phyloP scores from a whole-genome alignment of 2,888 invertebrate species.

The Apomyelois bistriatella region DNA sequence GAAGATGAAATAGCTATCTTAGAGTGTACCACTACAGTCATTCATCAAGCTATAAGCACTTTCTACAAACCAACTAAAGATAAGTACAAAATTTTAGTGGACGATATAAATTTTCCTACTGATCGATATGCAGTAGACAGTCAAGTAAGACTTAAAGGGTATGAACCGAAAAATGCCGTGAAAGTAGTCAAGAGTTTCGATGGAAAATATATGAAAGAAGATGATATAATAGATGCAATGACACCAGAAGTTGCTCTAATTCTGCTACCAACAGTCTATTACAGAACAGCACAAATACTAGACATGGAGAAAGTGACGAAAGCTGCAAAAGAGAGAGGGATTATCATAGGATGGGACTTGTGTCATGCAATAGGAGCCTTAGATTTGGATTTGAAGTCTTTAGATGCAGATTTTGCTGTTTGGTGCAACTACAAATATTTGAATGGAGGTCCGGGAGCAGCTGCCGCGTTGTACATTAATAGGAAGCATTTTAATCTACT shows the following conservation, averaged over 20 bases:
- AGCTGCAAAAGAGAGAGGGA: constrained; percentile 48
- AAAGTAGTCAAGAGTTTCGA: constrained; percentile 50
- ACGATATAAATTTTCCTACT: constrained; percentile 63
- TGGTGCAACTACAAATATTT: constrained; percentile 71
- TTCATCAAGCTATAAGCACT: constrained; percentile 60
- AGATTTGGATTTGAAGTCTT: constrained; percentile 50
- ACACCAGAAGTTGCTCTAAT: constrained; percentile 55
- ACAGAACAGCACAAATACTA: constrained; percentile 58
- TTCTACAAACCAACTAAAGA: constrained; percentile 55
- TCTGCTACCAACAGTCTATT: constrained; percentile 54
- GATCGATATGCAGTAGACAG: constrained; percentile 65
- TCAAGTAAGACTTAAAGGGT: constrained; percentile 57
- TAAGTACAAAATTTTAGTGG: constrained; percentile 60
- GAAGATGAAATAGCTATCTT: constrained; percentile 49
- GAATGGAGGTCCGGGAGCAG: constrained; percentile 62
- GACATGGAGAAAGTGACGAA: constrained; percentile 53
- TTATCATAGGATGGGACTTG: constrained; percentile 64
- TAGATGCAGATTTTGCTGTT: constrained; percentile 61
- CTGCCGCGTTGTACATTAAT: constrained; percentile 56
- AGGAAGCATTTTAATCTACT: constrained; percentile 49
- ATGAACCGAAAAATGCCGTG: constrained; percentile 51
- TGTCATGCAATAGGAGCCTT: constrained; percentile 58
- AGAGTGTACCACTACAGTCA: constrained; percentile 51
- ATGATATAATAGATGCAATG: constrained; percentile 58
- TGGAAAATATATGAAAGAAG: constrained; percentile 47